Conservation (phyloP, 64 coral and sea anemone species). For the Trachythela sp. region DNA sequence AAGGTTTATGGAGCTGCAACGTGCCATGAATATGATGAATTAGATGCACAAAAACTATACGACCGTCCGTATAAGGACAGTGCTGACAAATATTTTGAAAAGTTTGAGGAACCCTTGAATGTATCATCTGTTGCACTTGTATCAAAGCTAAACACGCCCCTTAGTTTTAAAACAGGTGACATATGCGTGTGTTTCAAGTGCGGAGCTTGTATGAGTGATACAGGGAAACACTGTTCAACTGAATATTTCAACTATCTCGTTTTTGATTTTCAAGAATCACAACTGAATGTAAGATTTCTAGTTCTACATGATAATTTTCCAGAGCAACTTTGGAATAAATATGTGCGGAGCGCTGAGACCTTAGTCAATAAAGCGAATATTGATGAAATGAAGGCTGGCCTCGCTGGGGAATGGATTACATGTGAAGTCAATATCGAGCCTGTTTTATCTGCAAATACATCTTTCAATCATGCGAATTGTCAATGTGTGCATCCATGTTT, state of each 20-base stretch:
- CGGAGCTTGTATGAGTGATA: background rate
- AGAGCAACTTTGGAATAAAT: background rate
- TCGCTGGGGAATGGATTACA: background rate
- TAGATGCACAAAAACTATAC: too few relatives aligned
- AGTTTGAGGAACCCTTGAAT: background rate
- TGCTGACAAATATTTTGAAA: background rate
- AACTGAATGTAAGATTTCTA: background rate
- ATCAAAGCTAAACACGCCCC: background rate
- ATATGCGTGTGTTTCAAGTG: background rate
- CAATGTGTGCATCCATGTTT: too few relatives aligned
- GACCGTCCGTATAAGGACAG: background rate
- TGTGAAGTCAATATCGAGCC: background rate
- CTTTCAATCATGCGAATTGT: slow-evolving; percentile 3
- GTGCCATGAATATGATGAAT: too few relatives aligned
- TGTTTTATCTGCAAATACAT: background rate
- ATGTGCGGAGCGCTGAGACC: too few relatives aligned
- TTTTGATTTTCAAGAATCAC: slow-evolving; percentile 1
- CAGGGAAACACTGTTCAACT: background rate
- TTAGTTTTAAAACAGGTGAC: background rate
- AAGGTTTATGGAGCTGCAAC: background rate
- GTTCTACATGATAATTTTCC: background rate
- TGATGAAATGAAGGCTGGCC: too few relatives aligned
- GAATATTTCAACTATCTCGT: background rate
- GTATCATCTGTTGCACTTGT: background rate
- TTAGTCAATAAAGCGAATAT: too few relatives aligned